Conservation (phyloP, 2,888 invertebrate species). For the Geotrupes spiniger region DNA sequence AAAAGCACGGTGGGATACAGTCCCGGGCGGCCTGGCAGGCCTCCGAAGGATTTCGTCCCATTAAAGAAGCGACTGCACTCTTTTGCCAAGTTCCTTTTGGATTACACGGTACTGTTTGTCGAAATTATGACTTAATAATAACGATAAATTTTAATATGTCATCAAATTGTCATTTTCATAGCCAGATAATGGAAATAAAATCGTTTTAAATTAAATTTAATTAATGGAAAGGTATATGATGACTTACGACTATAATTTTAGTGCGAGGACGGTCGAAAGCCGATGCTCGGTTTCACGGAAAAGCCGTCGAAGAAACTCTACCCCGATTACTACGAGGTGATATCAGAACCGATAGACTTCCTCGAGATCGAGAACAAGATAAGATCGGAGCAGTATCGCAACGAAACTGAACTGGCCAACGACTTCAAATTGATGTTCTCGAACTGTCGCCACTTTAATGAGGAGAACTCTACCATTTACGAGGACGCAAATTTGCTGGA, state of each 20-base stretch:
- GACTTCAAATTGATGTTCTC: constrained; percentile 94
- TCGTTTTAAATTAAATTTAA: too few species aligned
- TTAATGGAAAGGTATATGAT: too few species aligned
- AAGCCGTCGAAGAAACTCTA: constrained; percentile 93
- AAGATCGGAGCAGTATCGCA: constrained; percentile 77
- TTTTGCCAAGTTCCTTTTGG: constrained; percentile 73
- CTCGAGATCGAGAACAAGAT: constrained; percentile 90
- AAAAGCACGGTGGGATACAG: constrained; percentile 27
- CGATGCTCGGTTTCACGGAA: constrained; percentile 92
- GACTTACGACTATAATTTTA: constrained; percentile 29
- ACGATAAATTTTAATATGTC: neutral
- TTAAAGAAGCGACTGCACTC: constrained; percentile 77
- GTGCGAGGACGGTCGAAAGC: constrained; percentile 77
- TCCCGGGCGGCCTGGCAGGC: constrained; percentile 41
- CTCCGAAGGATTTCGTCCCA: constrained; percentile 52
- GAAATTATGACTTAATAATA: constrained; percentile 35
- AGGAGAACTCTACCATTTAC: constrained; percentile 92
- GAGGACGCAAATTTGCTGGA: constrained; percentile 91
- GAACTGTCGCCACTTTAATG: constrained; percentile 96
- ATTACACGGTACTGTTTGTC: constrained; percentile 66
- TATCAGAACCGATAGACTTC: constrained; percentile 93
- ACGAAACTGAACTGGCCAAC: constrained; percentile 79
- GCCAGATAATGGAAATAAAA: too few species aligned
- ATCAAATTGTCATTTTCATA: neutral
- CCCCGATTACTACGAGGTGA: constrained; percentile 93